Conservation (phyloP, 2,888 invertebrate genomes). For the Polymixis flavicincta region DNA sequence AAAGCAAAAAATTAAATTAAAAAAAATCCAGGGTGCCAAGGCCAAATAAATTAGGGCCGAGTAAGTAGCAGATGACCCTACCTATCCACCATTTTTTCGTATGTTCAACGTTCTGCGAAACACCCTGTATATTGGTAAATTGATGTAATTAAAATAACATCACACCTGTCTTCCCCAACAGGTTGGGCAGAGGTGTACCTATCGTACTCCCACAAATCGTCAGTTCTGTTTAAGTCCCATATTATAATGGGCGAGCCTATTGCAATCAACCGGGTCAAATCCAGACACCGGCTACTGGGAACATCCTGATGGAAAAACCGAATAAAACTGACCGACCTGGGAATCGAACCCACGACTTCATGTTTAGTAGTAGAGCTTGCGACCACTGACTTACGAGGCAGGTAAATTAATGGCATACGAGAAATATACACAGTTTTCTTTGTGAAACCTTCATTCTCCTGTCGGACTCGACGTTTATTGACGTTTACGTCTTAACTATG, state of each 20-base stretch:
- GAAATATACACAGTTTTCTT: not conserved
- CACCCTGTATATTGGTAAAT: no score
- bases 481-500: no score
- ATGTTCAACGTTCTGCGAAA: no score
- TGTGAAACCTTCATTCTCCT: not conserved
- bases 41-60: no score
- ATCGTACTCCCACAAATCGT: no score
- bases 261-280: not conserved
- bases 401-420: not conserved
- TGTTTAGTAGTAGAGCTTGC: not conserved
- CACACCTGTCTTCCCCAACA: not conserved
- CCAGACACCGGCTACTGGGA: not conserved
- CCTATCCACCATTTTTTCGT: no score
- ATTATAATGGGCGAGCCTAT: not conserved
- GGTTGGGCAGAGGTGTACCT: not conserved
- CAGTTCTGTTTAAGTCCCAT: not conserved
- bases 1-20: no score
- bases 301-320: not conserved
- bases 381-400: not conserved
- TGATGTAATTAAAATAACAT: not conserved
- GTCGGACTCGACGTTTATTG: not conserved
- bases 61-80: no score
- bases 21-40: no score
- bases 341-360: not conserved
- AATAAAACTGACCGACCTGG: not conserved